phyloP scores from a whole-genome alignment of 2,888 invertebrate species.

The Diplolepis rosae region DNA sequence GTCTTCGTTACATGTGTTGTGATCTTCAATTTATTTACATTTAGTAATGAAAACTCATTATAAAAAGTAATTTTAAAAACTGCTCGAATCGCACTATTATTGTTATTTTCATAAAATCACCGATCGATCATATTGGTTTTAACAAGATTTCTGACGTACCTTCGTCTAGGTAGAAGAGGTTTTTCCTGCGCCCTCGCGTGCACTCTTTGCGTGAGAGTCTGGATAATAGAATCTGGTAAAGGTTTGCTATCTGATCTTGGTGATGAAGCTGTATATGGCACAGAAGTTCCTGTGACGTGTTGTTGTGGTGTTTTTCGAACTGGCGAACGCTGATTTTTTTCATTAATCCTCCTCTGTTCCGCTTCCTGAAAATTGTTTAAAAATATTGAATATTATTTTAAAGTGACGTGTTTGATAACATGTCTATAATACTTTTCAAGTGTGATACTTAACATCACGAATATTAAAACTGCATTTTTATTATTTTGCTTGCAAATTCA shows the following conservation, averaged over 20 bases:
- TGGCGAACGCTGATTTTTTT: constrained; percentile 76
- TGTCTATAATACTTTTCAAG: no score
- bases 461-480: no score
- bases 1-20: no score
- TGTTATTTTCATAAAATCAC: no score
- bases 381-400: not conserved
- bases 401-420: no score
- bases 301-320: constrained; percentile 69
- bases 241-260: constrained; percentile 76
- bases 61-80: no score
- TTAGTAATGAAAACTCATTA: no score
- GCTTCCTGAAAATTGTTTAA: constrained; percentile 81
- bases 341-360: constrained; percentile 86
- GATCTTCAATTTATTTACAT: no score
- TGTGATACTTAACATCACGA: no score
- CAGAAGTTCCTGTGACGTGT: constrained; percentile 72
- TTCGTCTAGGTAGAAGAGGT: constrained; percentile 71
- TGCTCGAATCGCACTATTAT: no score
- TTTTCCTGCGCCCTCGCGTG: constrained; percentile 76
- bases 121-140: no score
- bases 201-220: constrained; percentile 82
- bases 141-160: constrained; percentile 62
- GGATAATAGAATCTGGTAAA: constrained; percentile 82
- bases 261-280: constrained; percentile 67
- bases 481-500: no score